Percentiles rank a stretch among this genome's conserved stretches.
Conservation (phyloP, 2,888 invertebrate species). For the Cyclophora punctaria region DNA sequence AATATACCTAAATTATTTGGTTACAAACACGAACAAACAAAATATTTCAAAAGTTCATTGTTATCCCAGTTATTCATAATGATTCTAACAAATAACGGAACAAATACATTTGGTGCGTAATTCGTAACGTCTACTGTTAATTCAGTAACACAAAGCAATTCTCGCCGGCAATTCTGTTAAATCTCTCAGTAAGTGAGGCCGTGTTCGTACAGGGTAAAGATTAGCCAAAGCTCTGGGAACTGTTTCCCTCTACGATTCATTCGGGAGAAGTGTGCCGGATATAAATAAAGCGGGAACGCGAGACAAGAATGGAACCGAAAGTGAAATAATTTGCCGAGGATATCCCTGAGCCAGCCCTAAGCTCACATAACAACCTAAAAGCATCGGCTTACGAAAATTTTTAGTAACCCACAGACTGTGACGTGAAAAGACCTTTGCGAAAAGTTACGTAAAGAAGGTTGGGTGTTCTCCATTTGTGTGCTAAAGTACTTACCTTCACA, state of each 20-base stretch:
- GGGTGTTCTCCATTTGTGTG: background rate
- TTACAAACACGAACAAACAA: no score
- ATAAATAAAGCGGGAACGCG: slow-evolving; percentile 40
- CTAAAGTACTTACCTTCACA: background rate
- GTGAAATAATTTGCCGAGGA: slow-evolving; percentile 30
- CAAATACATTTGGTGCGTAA: slow-evolving; percentile 3
- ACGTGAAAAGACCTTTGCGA: slow-evolving; percentile 17
- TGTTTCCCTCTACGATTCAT: slow-evolving; percentile 46
- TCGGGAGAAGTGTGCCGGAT: slow-evolving; percentile 36
- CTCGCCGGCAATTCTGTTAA: slow-evolving; percentile 36
- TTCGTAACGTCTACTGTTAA: slow-evolving; percentile 14
- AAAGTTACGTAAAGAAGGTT: slow-evolving; percentile 7
- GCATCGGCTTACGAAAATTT: slow-evolving; percentile 19
- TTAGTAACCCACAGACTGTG: slow-evolving; percentile 19
- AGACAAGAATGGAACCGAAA: slow-evolving; percentile 31
- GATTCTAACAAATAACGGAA: background rate
- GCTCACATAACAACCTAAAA: slow-evolving; percentile 22
- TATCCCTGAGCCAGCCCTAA: slow-evolving; percentile 23
- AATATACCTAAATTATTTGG: no score
- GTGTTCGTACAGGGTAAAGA: slow-evolving; percentile 43
- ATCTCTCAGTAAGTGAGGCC: slow-evolving; percentile 49
- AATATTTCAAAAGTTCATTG: background rate
- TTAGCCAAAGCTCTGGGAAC: slow-evolving; percentile 50
- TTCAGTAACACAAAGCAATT: slow-evolving; percentile 24
- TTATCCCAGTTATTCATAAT: background rate